These are phyloP conservation scores for Glomeris maerens DNA, from an alignment of 1,140 invertebrate species.

Conservation along the genomic window DNA sequence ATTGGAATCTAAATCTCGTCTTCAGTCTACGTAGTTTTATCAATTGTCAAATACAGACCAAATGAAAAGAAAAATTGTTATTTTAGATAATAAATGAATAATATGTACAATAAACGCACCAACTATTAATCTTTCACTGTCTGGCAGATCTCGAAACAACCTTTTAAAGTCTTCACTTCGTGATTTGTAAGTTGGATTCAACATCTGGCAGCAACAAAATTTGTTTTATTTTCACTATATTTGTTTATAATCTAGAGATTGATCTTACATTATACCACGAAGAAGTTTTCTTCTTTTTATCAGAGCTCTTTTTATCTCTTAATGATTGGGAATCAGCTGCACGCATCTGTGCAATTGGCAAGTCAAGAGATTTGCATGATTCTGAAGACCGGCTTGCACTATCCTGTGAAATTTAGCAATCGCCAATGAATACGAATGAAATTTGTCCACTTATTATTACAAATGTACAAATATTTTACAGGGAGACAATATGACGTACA, in stretches of 20 bases:
- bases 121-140: conserved; percentile 79
- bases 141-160: conserved; percentile 79
- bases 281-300: conserved; percentile 26
- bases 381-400: conserved; percentile 18
- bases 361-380: conserved; percentile 17
- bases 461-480: too few species aligned
- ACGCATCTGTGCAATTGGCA: conserved; percentile 1
- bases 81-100: neutral
- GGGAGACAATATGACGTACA: too few species aligned
- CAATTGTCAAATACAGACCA: neutral
- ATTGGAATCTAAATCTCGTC: too few species aligned
- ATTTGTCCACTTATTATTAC: too few species aligned
- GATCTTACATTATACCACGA: conserved; percentile 30
- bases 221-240: neutral
- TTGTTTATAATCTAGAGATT: neutral
- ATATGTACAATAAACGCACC: conserved; percentile 43
- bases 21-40: too few species aligned
- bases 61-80: neutral
- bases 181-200: conserved; percentile 87
- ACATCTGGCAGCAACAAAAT: conserved; percentile 33
- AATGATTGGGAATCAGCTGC: conserved; percentile 9
- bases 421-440: too few species aligned
- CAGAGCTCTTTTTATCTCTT: conserved; percentile 11
- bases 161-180: conserved; percentile 80
- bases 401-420: conserved; percentile 9